These are phyloP conservation scores for Ischnura elegans DNA, from an alignment of 2,888 invertebrate genomes.

Conservation along the genomic window DNA sequence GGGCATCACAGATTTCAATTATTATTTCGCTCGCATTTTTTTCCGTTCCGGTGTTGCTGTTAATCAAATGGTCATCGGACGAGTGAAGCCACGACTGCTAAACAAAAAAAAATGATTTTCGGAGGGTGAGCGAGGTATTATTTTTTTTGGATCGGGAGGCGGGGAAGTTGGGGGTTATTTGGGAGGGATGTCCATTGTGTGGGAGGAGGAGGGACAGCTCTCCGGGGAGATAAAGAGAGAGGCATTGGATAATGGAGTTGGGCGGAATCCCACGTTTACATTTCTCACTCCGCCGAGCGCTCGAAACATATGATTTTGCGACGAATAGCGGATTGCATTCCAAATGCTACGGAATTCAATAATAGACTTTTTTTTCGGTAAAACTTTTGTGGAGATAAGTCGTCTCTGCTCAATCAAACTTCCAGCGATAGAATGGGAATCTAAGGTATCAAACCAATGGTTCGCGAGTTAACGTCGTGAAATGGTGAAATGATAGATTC, in stretches of 20 bases:
- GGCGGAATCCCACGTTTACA: background rate
- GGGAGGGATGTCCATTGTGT: background rate
- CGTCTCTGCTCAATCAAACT: too few relatives aligned
- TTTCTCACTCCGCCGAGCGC: background rate
- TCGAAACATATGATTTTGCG: background rate
- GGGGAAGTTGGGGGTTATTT: background rate
- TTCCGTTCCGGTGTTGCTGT: constrained; percentile 50
- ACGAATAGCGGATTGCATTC: background rate
- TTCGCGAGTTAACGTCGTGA: too few relatives aligned
- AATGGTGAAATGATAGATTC: too few relatives aligned
- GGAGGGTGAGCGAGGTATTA: background rate
- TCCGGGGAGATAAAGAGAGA: background rate
- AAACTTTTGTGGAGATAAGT: too few relatives aligned
- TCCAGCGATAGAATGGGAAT: too few relatives aligned
- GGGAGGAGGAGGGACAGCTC: background rate
- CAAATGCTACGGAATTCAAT: background rate
- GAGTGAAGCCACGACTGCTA: background rate
- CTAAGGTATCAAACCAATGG: too few relatives aligned
- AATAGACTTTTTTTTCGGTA: too few relatives aligned
- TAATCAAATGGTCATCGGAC: constrained; percentile 63
- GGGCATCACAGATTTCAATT: constrained; percentile 41
- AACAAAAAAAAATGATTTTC: background rate
- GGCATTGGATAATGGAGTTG: background rate
- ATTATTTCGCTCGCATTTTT: constrained; percentile 60
- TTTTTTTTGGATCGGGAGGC: background rate